Percentiles rank a stretch among this genome's conserved stretches.
Evolutionary conservation across 2,888 invertebrate species (phyloP).

Genomic region (Tachina grossa): DNA sequence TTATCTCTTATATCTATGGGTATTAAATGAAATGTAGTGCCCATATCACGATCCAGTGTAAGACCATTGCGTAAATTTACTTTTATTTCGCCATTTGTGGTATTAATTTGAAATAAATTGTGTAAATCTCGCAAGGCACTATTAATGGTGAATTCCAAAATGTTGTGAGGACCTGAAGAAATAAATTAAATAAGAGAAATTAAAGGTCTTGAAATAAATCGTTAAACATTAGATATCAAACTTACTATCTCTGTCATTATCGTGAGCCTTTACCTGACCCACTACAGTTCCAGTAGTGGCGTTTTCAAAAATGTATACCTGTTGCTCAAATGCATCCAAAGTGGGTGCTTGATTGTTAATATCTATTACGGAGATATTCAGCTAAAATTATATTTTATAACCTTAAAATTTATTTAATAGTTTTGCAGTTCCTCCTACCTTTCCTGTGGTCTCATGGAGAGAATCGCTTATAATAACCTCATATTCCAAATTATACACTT

Average conservation of each 20-base stretch:
- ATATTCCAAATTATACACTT: conserved; percentile 84
- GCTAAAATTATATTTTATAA: conserved; percentile 80
- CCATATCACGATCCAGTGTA: conserved; percentile 84
- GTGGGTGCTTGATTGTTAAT: conserved; percentile 85
- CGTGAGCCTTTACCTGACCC: conserved; percentile 82
- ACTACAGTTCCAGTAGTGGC: conserved; percentile 79
- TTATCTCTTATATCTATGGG: conserved; percentile 84
- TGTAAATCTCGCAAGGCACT: conserved; percentile 82
- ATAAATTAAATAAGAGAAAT: neutral
- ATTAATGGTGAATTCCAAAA: conserved; percentile 84
- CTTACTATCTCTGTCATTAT: conserved; percentile 86
- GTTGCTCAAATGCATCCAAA: conserved; percentile 78
- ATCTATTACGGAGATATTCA: conserved; percentile 85
- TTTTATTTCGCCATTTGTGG: conserved; percentile 82
- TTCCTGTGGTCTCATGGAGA: conserved; percentile 78
- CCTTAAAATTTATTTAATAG: neutral
- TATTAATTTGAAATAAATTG: conserved; percentile 84
- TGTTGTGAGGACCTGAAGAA: conserved; percentile 83
- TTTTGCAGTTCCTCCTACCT: conserved; percentile 78
- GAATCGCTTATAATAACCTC: conserved; percentile 84
- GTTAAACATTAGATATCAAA: neutral
- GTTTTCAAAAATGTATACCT: conserved; percentile 84
- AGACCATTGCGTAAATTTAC: conserved; percentile 83
- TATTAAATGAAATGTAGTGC: conserved; percentile 83
- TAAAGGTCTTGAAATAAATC: neutral